phyloP scores from a whole-genome alignment of 2,113 vertebrate genomes.

The Halcyon senegalensis region DNA sequence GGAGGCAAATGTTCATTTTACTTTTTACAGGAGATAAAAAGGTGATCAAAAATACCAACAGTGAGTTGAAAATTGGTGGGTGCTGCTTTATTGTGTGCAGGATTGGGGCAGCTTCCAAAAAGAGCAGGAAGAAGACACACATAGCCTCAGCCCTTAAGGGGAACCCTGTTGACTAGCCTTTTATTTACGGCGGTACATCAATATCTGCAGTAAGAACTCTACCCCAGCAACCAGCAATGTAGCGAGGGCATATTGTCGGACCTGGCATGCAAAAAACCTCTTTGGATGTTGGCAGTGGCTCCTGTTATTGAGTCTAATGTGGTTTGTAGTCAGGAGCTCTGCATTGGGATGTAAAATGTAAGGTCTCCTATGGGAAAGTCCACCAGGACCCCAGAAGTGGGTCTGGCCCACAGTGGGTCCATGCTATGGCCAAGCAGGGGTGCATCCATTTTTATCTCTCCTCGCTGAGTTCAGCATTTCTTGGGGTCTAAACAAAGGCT shows the following conservation, averaged over 20 bases:
- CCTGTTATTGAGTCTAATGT: not conserved
- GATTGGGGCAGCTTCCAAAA: not conserved
- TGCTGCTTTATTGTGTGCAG: not conserved
- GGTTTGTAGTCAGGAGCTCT: not conserved
- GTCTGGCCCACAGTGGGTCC: not conserved
- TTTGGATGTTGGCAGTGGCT: not conserved
- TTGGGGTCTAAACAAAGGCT: not conserved
- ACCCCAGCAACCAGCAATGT: not conserved
- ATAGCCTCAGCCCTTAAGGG: not conserved
- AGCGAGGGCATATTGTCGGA: not conserved
- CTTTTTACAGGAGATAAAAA: not conserved
- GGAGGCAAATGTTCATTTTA: not conserved
- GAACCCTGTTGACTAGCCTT: not conserved
- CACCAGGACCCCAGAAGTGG: not conserved
- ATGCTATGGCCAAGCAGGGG: not conserved
- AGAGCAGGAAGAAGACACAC: not conserved
- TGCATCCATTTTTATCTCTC: not conserved
- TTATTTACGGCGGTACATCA: slow-evolving; percentile 14
- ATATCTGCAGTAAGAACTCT: not conserved
- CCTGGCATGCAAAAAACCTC: not conserved
- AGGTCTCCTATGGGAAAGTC: not conserved
- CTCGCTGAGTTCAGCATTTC: not conserved
- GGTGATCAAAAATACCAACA: not conserved
- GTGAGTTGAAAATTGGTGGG: not conserved
- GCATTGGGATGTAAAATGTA: not conserved